Percentiles rank a stretch among this genome's conserved stretches.
Conservation (phyloP, 2,797 vertebrate species). For the Macroramphosus scolopax region DNA sequence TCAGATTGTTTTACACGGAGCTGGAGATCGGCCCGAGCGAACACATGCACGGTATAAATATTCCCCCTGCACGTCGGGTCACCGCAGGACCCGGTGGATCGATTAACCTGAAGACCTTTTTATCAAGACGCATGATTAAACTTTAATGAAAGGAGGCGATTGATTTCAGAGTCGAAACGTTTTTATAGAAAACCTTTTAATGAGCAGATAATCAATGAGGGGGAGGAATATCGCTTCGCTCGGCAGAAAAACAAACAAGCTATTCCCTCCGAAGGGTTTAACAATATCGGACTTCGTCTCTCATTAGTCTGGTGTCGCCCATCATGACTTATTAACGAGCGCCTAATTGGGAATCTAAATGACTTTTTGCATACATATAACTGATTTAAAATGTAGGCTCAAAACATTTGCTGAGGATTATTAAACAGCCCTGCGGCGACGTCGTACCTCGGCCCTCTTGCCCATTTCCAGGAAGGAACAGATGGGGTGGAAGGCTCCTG, state of each 20-base stretch:
- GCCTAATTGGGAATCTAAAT: too few relatives aligned
- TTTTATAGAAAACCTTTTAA: slow-evolving; percentile 58
- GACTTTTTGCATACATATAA: too few relatives aligned
- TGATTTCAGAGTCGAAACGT: slow-evolving; percentile 42
- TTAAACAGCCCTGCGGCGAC: not conserved
- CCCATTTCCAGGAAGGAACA: slow-evolving; percentile 95
- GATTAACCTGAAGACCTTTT: slow-evolving; percentile 62
- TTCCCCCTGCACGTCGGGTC: slow-evolving; percentile 22
- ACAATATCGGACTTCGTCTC: slow-evolving; percentile 13
- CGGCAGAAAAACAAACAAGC: too few relatives aligned
- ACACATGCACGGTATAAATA: slow-evolving; percentile 26
- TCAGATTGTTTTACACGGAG: too few relatives aligned
- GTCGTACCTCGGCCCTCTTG: slow-evolving; percentile 89
- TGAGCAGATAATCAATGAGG: slow-evolving; percentile 28
- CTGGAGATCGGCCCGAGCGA: not conserved
- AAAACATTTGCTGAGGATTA: too few relatives aligned
- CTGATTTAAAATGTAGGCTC: slow-evolving; percentile 16
- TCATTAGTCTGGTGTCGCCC: slow-evolving; percentile 20
- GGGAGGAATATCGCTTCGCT: slow-evolving; percentile 19
- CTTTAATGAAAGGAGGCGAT: slow-evolving; percentile 46
- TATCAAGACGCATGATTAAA: slow-evolving; percentile 61
- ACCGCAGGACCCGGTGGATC: slow-evolving; percentile 33
- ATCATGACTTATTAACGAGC: slow-evolving; percentile 17
- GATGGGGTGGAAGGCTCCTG: slow-evolving; percentile 95
- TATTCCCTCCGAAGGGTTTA: not conserved